phyloP scores from a whole-genome alignment of 64 coral and sea anemone species.

The Montipora foliosa region DNA sequence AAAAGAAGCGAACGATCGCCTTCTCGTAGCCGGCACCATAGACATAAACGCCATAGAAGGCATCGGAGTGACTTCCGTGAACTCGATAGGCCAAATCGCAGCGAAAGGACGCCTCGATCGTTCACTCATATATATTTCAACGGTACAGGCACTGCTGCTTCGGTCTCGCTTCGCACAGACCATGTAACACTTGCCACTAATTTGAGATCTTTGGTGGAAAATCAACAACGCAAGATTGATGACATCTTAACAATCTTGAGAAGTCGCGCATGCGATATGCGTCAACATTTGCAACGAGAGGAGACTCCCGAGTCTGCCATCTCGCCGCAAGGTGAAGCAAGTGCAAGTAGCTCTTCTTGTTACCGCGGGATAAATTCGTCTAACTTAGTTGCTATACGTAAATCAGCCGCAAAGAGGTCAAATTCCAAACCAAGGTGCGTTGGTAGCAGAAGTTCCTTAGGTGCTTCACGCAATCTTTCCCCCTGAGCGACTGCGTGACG shows the following conservation, averaged over 20 bases:
- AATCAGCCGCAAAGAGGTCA: not conserved
- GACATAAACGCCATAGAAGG: not conserved
- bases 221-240: not conserved
- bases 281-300: not conserved
- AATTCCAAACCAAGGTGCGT: not conserved
- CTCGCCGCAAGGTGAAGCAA: not conserved
- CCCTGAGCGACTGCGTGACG: not conserved
- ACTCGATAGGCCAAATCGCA: not conserved
- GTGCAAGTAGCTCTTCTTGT: not conserved
- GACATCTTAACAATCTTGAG: not conserved
- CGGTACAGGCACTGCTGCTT: not conserved
- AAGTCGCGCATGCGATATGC: not conserved
- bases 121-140: constrained; percentile 32
- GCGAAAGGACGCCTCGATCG: not conserved
- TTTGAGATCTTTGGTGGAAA: constrained; percentile 5
- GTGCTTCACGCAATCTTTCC: no score
- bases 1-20: not conserved
- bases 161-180: constrained; percentile 19
- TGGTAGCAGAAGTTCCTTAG: no score
- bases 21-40: not conserved
- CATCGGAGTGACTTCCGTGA: not conserved
- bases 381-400: constrained; percentile 2
- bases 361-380: not conserved
- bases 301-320: not conserved
- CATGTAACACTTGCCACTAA: constrained; percentile 14